Percentiles rank a stretch among this genome's conserved stretches.
Conservation (phyloP, 2,797 vertebrate genomes). For the Cirrhinus molitorella region DNA sequence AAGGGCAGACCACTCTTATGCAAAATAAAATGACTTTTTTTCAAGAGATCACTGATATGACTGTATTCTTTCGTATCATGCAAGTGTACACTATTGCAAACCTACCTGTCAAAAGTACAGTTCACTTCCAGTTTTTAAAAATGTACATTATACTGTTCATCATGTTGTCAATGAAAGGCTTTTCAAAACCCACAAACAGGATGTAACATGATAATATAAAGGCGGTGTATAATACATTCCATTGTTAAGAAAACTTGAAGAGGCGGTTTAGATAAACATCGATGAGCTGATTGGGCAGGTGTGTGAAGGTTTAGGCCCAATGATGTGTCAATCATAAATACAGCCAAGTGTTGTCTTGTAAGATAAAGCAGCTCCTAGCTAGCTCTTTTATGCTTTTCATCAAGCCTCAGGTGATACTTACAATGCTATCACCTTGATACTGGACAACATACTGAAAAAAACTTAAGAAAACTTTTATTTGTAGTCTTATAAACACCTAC, state of each 20-base stretch:
- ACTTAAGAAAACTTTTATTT: conserved; percentile 22
- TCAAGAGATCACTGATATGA: neutral
- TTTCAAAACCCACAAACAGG: conserved; percentile 23
- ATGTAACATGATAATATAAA: conserved; percentile 25
- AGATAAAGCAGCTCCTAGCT: conserved; percentile 1
- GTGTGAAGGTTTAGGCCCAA: neutral
- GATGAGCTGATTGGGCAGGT: conserved; percentile 24
- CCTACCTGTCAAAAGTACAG: neutral
- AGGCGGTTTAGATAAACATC: conserved; percentile 12
- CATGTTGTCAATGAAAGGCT: neutral
- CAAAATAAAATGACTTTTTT: neutral
- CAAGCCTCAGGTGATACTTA: conserved; percentile 7
- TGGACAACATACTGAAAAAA: conserved; percentile 37
- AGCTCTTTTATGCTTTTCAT: conserved; percentile 7
- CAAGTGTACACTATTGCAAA: neutral
- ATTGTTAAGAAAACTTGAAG: conserved; percentile 35
- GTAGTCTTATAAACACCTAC: neutral
- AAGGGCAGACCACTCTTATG: neutral
- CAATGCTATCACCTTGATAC: conserved; percentile 8
- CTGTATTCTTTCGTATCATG: neutral
- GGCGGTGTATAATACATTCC: neutral
- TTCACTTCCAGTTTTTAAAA: neutral
- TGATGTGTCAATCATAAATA: conserved; percentile 33
- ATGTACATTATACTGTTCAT: neutral
- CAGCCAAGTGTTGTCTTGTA: conserved; percentile 1